These are phyloP conservation scores for Hyles vespertilio DNA, from an alignment of 1,140 invertebrate species.

Conservation along the genomic window DNA sequence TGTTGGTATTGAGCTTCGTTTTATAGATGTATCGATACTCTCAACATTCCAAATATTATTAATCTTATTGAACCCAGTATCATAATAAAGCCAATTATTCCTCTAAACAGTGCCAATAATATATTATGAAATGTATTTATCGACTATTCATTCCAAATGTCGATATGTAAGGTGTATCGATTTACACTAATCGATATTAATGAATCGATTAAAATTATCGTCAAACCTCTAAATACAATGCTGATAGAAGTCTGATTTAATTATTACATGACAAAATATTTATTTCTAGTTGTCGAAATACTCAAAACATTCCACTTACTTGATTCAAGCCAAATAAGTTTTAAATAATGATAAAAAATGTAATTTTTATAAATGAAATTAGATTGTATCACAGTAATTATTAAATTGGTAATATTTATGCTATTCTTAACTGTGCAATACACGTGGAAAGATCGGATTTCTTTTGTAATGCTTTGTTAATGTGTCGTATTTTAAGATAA, in stretches of 20 bases:
- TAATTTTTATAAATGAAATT: constrained; percentile 46
- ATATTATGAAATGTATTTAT: too few relatives aligned
- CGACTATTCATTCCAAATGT: too few relatives aligned
- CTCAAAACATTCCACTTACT: constrained; percentile 40
- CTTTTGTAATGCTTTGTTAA: constrained; percentile 52
- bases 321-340: constrained; percentile 36
- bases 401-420: constrained; percentile 55
- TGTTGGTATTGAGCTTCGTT: too few relatives aligned
- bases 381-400: constrained; percentile 45
- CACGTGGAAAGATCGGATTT: constrained; percentile 44
- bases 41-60: too few relatives aligned
- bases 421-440: constrained; percentile 66
- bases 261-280: constrained; percentile 28
- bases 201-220: too few relatives aligned
- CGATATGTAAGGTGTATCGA: too few relatives aligned
- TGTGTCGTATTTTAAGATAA: constrained; percentile 57
- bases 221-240: too few relatives aligned
- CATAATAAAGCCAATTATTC: too few relatives aligned
- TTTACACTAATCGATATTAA: too few relatives aligned
- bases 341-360: constrained; percentile 23
- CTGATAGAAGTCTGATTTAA: constrained; percentile 3
- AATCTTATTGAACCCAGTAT: too few relatives aligned
- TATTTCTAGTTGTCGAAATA: constrained; percentile 30
- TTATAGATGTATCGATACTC: too few relatives aligned
- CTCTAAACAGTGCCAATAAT: too few relatives aligned